Base-by-base conservation (phyloP, 2,888 invertebrate genomes). In the Silvanus unidentatus region DNA sequence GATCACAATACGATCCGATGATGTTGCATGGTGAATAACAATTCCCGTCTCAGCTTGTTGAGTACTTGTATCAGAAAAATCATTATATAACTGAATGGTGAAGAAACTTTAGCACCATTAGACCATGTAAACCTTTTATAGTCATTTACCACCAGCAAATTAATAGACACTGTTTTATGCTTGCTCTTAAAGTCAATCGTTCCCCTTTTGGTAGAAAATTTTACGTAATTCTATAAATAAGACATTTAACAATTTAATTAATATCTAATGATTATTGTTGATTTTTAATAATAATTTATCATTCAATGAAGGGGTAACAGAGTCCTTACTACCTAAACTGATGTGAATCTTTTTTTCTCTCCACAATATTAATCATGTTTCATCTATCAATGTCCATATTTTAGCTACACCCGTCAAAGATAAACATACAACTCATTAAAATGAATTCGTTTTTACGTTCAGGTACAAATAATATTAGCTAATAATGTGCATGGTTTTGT, bases 301-400 rank as follows among this genome's bases (percentile, higher is more conserved):
- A n/a, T n/a, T n/a, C n/a, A n/a, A n/a, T n/a, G n/a, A n/a, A n/a
- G n/a, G n/a, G n/a, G n/a, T n/a, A n/a, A n/a, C n/a, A n/a, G n/a
- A n/a, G n/a, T n/a, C n/a, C n/a, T n/a, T n/a, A n/a, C n/a, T n/a
- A n/a, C n/a, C n/a, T n/a, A n/a, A n/a, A n/a, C n/a, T n/a, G n/a
- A n/a, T n/a, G n/a, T n/a, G n/a, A n/a, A n/a, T n/a, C n/a, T n/a
- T n/a, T n/a, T n/a, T n/a, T n/a, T n/a, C n/a, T n/a, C n/a, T n/a
- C n/a, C n/a, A n/a, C 32, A n/a, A 32, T 22, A 59, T 58, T 58
- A 61, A 64, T 62, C 60, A 57, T 40, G 42, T 48, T 54, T 46
- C 55, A 66, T 66, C 62, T 53, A 62, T 66, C 65, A 64, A 59
- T 57, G 64, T 64, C 64, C 48, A 44, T 50, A 52, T 55, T 51